Evolutionary conservation across 2,888 invertebrate species (phyloP).

Genomic region (Cheilosia soror): DNA sequence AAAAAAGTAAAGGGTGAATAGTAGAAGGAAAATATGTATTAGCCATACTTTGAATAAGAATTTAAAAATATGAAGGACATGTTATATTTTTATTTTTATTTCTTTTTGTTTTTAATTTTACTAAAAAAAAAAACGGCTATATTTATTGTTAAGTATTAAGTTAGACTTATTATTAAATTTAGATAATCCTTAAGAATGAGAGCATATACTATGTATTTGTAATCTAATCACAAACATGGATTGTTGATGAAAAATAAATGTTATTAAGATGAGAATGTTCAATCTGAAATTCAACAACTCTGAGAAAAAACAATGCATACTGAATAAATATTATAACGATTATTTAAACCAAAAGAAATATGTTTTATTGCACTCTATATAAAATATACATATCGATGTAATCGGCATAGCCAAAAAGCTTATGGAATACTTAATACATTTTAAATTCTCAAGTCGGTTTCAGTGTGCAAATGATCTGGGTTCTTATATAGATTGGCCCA

Average conservation of each 20-base stretch:
- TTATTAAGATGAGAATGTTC: constrained; percentile 41
- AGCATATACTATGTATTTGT: constrained; percentile 25
- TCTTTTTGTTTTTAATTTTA: not conserved
- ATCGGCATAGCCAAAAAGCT: no score
- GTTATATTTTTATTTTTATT: no score
- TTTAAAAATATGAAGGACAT: constrained; percentile 14
- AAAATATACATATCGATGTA: not conserved
- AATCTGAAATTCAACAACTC: constrained; percentile 12
- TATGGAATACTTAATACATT: no score
- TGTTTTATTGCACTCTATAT: not conserved
- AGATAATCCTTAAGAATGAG: constrained; percentile 33
- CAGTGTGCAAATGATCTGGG: no score
- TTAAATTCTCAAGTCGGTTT: no score
- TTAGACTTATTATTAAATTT: constrained; percentile 41
- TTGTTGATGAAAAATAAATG: constrained; percentile 30
- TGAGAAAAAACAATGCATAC: constrained; percentile 22
- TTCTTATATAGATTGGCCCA: no score
- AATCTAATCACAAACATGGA: constrained; percentile 12
- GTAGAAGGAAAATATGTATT: not conserved
- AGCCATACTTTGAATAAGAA: constrained; percentile 2
- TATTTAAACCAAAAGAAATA: constrained; percentile 1
- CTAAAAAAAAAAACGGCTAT: not conserved
- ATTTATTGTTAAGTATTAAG: constrained; percentile 45
- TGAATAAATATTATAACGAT: constrained; percentile 56
- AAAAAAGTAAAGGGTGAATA: not conserved